phyloP scores from a whole-genome alignment of 35 echinoderm and acorn worm genomes.

The Hemicentrotus pulcherrimus region DNA sequence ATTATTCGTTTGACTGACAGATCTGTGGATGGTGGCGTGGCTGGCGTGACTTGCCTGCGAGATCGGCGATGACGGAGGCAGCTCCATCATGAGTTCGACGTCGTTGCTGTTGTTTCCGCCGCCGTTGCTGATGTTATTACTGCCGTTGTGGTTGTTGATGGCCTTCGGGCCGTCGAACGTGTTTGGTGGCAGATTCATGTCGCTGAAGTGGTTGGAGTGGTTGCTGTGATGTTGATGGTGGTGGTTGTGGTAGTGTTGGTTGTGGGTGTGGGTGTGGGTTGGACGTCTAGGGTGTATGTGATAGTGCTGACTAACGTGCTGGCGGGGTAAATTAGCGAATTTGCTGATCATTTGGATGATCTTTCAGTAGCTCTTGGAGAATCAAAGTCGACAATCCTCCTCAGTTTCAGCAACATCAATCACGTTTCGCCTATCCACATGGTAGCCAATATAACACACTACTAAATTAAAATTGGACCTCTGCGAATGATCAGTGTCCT shows the following conservation, averaged over 20 bases:
- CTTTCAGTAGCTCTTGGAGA: neutral
- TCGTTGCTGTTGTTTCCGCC: neutral
- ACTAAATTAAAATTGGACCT: neutral
- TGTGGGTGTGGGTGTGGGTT: neutral
- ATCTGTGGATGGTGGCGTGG: conserved; percentile 26
- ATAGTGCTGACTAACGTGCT: neutral
- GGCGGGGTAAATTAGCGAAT: neutral
- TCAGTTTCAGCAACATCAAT: neutral
- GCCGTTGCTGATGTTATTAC: neutral
- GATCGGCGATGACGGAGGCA: conserved; percentile 22
- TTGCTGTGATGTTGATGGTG: neutral
- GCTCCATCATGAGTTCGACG: conserved; percentile 50
- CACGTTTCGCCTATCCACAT: neutral
- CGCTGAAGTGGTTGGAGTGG: neutral
- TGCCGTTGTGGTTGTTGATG: conserved; percentile 1
- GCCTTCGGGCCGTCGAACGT: conserved; percentile 33
- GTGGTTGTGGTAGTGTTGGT: conserved; percentile 19
- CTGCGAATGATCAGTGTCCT: neutral
- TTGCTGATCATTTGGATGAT: conserved; percentile 34
- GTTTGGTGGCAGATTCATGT: conserved; percentile 22
- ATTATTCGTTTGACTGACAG: neutral
- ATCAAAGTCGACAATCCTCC: neutral
- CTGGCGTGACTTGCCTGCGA: conserved; percentile 30
- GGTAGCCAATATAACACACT: neutral
- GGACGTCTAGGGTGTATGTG: neutral